Evolutionary conservation across 2,888 invertebrate species (phyloP).

Genomic region (Adelphocoris suturalis): DNA sequence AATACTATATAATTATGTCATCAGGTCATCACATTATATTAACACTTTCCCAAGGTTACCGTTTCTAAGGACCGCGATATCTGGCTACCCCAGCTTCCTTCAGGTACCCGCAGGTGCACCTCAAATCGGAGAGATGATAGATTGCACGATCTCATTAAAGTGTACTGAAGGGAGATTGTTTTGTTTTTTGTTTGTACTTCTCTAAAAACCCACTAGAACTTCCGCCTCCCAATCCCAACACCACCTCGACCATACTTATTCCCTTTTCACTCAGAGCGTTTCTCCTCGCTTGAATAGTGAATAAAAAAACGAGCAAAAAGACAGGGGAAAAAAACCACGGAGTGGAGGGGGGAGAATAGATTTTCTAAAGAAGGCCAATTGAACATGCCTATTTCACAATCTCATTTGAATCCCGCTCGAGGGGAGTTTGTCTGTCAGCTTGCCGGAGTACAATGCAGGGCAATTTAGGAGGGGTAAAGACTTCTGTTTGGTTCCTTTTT

Average conservation of each 20-base stretch:
- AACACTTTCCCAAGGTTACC: no score
- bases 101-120: background rate
- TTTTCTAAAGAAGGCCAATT: slow-evolving; percentile 69
- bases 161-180: background rate
- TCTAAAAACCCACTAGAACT: background rate
- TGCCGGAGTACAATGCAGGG: slow-evolving; percentile 44
- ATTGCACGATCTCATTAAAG: background rate
- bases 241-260: background rate
- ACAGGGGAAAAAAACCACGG: background rate
- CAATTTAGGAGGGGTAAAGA: slow-evolving; percentile 56
- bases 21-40: no score
- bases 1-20: no score
- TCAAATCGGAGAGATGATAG: slow-evolving; percentile 16
- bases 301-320: background rate
- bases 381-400: slow-evolving; percentile 69
- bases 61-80: no score
- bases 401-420: slow-evolving; percentile 62
- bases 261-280: slow-evolving; percentile 6
- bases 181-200: background rate
- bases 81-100: no score
- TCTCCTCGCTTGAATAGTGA: background rate
- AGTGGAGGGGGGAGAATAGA: slow-evolving; percentile 43
- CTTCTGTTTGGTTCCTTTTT: slow-evolving; percentile 45
- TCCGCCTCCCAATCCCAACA: background rate
- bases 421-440: slow-evolving; percentile 45